A percentile compares a stretch with the other conserved stretches of the same genome.
Evolutionary conservation across 2,888 invertebrate genomes (phyloP).

Genomic region (Polia nebulosa): DNA sequence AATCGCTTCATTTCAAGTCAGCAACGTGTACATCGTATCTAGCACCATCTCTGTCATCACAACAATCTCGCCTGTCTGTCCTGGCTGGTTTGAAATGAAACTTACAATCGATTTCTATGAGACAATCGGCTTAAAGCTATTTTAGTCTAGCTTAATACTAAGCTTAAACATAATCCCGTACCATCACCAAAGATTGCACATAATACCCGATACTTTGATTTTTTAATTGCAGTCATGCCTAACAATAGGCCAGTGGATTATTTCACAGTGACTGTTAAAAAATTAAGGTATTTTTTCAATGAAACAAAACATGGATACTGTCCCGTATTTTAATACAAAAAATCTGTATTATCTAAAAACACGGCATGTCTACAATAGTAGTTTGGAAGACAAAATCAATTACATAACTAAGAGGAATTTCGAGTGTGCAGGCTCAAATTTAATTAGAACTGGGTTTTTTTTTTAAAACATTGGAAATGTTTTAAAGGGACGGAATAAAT

Average conservation of each 20-base stretch:
- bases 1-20: constrained; percentile 88
- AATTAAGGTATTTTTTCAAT: constrained; percentile 87
- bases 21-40: constrained; percentile 73
- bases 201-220: constrained; percentile 95
- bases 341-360: constrained; percentile 60
- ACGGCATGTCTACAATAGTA: constrained; percentile 78
- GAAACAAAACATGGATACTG: constrained; percentile 78
- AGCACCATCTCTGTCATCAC: constrained; percentile 80
- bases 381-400: constrained; percentile 86
- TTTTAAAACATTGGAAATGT: constrained; percentile 49
- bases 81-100: constrained; percentile 89
- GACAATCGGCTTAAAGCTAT: constrained; percentile 77
- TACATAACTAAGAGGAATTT: constrained; percentile 72
- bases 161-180: constrained; percentile 88
- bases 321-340: constrained; percentile 77
- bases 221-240: constrained; percentile 90
- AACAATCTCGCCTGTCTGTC: constrained; percentile 68
- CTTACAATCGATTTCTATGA: constrained; percentile 76
- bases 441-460: constrained; percentile 66
- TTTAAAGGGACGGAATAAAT: constrained; percentile 87
- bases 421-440: constrained; percentile 67
- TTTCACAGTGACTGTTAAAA: constrained; percentile 87
- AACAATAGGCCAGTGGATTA: constrained; percentile 77
- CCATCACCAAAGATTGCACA: constrained; percentile 96
- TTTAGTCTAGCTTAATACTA: constrained; percentile 78